Conservation (phyloP, 2,888 invertebrate species). For the Platycheirus albimanus region DNA sequence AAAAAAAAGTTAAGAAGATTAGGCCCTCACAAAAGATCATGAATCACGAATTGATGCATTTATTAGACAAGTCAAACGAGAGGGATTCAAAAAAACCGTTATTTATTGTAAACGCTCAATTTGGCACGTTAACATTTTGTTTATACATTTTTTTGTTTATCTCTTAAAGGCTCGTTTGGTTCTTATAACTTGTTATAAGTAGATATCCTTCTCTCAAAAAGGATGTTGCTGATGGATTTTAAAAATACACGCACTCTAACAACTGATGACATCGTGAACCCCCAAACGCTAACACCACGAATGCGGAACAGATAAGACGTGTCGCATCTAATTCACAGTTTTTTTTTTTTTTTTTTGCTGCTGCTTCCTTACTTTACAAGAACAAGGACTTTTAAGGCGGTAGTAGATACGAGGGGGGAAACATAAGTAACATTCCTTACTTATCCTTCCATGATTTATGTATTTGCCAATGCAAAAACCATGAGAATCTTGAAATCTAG, state of each 20-base stretch:
- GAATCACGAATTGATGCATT: slow-evolving; percentile 46
- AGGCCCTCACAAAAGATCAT: slow-evolving; percentile 27
- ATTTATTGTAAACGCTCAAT: slow-evolving; percentile 48
- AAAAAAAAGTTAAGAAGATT: slow-evolving; percentile 29
- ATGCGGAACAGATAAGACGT: slow-evolving; percentile 55
- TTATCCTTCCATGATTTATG: slow-evolving; percentile 61
- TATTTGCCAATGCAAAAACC: slow-evolving; percentile 54
- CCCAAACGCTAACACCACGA: slow-evolving; percentile 22
- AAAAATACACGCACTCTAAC: slow-evolving; percentile 44
- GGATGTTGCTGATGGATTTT: slow-evolving; percentile 31
- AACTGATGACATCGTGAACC: slow-evolving; percentile 56
- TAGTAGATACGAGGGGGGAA: slow-evolving; percentile 14
- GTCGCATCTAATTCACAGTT: slow-evolving; percentile 53
- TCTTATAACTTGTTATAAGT: too few species aligned
- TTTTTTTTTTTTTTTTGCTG: too few species aligned
- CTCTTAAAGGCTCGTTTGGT: not conserved
- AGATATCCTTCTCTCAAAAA: slow-evolving; percentile 28
- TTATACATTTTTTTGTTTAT: slow-evolving; percentile 27
- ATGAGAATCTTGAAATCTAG: slow-evolving; percentile 55
- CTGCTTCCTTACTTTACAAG: slow-evolving; percentile 21
- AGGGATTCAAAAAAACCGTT: slow-evolving; percentile 22
- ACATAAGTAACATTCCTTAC: slow-evolving; percentile 46
- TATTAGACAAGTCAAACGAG: slow-evolving; percentile 1
- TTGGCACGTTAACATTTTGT: slow-evolving; percentile 23
- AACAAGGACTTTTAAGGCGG: slow-evolving; percentile 43